Evolutionary conservation across 2,888 invertebrate species (phyloP), one percentile per base, ranked within the genome.

Genomic region (Parasteatoda lunata): DNA sequence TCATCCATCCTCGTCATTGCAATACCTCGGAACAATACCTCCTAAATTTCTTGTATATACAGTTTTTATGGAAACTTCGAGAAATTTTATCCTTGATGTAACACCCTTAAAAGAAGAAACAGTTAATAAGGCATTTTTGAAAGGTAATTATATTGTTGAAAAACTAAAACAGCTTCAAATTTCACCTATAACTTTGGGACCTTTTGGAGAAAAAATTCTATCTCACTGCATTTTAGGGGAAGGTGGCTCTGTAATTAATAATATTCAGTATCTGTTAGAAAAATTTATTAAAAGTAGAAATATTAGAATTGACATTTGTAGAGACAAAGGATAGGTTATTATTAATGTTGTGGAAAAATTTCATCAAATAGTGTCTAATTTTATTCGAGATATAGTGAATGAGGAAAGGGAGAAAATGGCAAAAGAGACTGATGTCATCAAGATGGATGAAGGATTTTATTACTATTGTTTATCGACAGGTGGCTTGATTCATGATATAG

Each of bases 1-100:
- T 66, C 88, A 88, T 49, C 88, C 88, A 30, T 88, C 88, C 45
- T 88, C 88, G 8, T 65, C 85, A 47, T 9, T 88, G 45, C n/a
- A 45, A 13, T 86, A 88, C 59, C 68, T 88, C 4, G 48, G 77
- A 11, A 78, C 69, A 69, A 65, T 76, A 47, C 59, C 30, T 2
- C 88, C 85, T 59, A 51, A 52, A 11, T 88, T 86, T 68, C 52
- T 88, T 15, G 79, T 88, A 0, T 88, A 83, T 68, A 81, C 59
- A 51, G 77, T 75, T 30, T 52, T 82, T 1, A 73, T 88, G 78
- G 77, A 85, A 51, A 88, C 88, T 7, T 76, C 75, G 51, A 68
- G 82, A 8, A 78, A 85, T 52, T 88, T 83, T 47, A 70, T 86
- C 9, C 45, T 88, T 51, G 81, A 86, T 72, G 77, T 88, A 4